phyloP scores from a whole-genome alignment of 2,113 vertebrate genomes.

The Brienomyrus brachyistius region DNA sequence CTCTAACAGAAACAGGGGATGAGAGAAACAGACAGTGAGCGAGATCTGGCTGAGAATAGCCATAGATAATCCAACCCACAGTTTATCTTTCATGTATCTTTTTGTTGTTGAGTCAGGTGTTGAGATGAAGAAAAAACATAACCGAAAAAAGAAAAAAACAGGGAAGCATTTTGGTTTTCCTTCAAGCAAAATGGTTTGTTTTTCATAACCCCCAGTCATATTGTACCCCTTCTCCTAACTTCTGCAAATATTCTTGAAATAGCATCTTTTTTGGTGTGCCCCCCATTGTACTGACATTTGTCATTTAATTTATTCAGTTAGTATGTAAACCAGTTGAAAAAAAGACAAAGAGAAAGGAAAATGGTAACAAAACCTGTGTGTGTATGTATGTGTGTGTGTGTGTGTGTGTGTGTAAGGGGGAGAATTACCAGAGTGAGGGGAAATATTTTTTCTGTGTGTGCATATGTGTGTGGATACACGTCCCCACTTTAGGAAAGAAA shows the following conservation, averaged over 20 bases:
- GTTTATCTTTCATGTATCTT: constrained; percentile 24
- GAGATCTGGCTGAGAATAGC: constrained; percentile 41
- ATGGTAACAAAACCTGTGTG: constrained; percentile 18
- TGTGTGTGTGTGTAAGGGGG: not conserved
- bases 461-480: constrained; percentile 16
- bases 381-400: not conserved
- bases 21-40: constrained; percentile 31
- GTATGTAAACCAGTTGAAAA: constrained; percentile 45
- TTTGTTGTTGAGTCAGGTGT: constrained; percentile 35
- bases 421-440: constrained; percentile 1
- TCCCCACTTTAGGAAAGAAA: constrained; percentile 30
- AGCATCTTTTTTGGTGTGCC: constrained; percentile 29
- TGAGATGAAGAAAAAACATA: constrained; percentile 41
- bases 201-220: constrained; percentile 23
- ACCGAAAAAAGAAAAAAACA: constrained; percentile 26
- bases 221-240: constrained; percentile 25
- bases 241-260: constrained; percentile 15
- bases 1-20: constrained; percentile 27
- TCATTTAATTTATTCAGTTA: constrained; percentile 40
- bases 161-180: constrained; percentile 51
- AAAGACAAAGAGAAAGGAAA: constrained; percentile 37
- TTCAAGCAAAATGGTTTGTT: constrained; percentile 41
- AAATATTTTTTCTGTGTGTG: constrained; percentile 10
- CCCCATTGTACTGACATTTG: constrained; percentile 35
- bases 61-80: constrained; percentile 31